Evolutionary conservation across 1,140 invertebrate genomes (phyloP), one percentile per base, ranked within the genome.

Genomic region (Parasteatoda tepidariorum): DNA sequence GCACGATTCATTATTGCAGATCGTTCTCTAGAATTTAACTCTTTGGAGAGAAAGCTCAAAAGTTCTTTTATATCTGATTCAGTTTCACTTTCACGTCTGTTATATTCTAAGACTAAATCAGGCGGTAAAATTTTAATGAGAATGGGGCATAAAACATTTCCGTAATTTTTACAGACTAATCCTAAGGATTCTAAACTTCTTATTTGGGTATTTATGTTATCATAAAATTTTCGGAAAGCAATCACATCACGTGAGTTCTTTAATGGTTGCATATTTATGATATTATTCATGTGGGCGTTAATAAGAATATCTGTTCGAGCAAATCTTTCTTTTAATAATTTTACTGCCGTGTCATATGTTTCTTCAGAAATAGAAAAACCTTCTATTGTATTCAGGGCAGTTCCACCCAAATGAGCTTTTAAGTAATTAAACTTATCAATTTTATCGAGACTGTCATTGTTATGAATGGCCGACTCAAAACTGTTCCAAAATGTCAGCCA

Each of bases 401-500:
- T 18, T 22, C 41, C 68, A 0, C 54, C 38, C 13, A 73, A 57
- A 57, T 55, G 30, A 13, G 4, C 24, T 15, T 55, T 73, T 3
- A 55, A 41, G 9, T 73, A 73, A n/a, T 73, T 73, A 31, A 73
- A 54, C 24, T 73, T 73, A 15, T 55, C 7, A 26, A 57, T 24
- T 55, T 73, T 31, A 1, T 73, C 6, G 1, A 73, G 26, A 22
- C 22, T 7, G 3, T 73, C 41, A 57, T 73, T 73, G 7, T n/a
- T n/a, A n/a, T n/a, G n/a, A n/a, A n/a, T n/a, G n/a, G n/a, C n/a
- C n/a, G n/a, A n/a, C n/a, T n/a, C n/a, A n/a, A n/a, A n/a, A n/a
- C n/a, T n/a, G n/a, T n/a, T n/a, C n/a, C n/a, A n/a, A n/a, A n/a
- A n/a, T n/a, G 15, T 70, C 11, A 41, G 15, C 33, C 67, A 70